These are phyloP conservation scores for Drosophila arawakana DNA, from an alignment of 1,140 invertebrate genomes.

Conservation along the genomic window DNA sequence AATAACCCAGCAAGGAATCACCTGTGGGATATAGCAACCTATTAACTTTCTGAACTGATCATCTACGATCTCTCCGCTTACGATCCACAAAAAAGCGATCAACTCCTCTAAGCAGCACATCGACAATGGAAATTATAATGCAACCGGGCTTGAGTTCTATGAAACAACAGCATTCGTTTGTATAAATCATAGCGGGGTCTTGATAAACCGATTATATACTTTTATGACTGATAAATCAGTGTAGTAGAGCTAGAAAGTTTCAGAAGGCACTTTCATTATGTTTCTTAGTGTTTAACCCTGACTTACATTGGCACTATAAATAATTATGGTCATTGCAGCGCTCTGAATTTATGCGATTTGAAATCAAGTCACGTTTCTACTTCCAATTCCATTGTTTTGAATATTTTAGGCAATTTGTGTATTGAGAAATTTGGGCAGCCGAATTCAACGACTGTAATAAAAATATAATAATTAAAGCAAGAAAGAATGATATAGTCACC, in stretches of 20 bases:
- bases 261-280: not conserved
- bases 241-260: not conserved
- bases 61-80: conserved; percentile 26
- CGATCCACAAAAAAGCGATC: conserved; percentile 62
- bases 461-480: too few relatives aligned
- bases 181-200: conserved; percentile 56
- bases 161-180: conserved; percentile 62
- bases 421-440: conserved; percentile 8
- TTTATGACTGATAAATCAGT: not conserved
- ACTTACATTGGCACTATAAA: conserved; percentile 35
- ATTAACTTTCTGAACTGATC: not conserved
- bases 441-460: not conserved
- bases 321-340: conserved; percentile 39
- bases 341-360: not conserved
- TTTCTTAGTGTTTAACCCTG: conserved; percentile 23
- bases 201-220: not conserved
- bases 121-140: conserved; percentile 62
- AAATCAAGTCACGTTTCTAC: conserved; percentile 38
- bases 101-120: conserved; percentile 56
- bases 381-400: conserved; percentile 16
- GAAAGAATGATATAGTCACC: too few relatives aligned
- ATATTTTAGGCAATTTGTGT: conserved; percentile 22
- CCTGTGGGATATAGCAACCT: not conserved
- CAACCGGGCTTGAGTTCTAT: conserved; percentile 56
- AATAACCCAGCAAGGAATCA: conserved; percentile 41